These are phyloP conservation scores for Stegodyphus dumicola DNA, from an alignment of 1,140 invertebrate species.

Conservation along the genomic window DNA sequence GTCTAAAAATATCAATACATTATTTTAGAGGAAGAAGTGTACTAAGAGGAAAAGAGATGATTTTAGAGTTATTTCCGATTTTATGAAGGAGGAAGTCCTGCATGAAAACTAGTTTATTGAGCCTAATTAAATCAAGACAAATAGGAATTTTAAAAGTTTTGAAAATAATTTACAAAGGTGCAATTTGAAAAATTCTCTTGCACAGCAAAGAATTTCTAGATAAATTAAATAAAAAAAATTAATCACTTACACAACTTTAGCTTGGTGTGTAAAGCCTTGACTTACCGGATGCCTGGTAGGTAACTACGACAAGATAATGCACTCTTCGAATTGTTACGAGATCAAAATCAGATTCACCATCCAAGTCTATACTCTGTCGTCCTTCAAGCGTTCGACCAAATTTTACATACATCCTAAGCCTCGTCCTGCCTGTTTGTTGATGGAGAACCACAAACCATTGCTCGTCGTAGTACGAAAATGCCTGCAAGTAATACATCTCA, in stretches of 20 bases:
- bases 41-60: too few relatives aligned
- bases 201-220: too few relatives aligned
- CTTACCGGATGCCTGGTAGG: conserved; percentile 8
- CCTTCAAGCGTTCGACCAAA: background rate
- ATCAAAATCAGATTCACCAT: conserved; percentile 32
- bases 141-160: too few relatives aligned
- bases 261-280: background rate
- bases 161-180: too few relatives aligned
- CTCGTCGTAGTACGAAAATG: conserved; percentile 13
- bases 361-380: conserved; percentile 10
- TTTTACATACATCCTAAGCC: conserved; percentile 7
- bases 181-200: too few relatives aligned
- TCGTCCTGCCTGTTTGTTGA: background rate
- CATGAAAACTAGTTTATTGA: too few relatives aligned
- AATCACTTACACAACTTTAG: background rate
- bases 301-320: conserved; percentile 20
- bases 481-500: background rate
- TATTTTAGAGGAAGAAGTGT: too few relatives aligned
- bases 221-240: background rate
- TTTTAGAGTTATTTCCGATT: too few relatives aligned
- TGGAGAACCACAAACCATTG: conserved; percentile 41
- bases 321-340: conserved; percentile 1
- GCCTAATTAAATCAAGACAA: too few relatives aligned
- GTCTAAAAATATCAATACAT: too few relatives aligned
- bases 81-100: too few relatives aligned